A percentile compares a stretch with the other conserved stretches of the same genome.
phyloP scores from a whole-genome alignment of 2,797 vertebrate species.

The Molothrus ater region DNA sequence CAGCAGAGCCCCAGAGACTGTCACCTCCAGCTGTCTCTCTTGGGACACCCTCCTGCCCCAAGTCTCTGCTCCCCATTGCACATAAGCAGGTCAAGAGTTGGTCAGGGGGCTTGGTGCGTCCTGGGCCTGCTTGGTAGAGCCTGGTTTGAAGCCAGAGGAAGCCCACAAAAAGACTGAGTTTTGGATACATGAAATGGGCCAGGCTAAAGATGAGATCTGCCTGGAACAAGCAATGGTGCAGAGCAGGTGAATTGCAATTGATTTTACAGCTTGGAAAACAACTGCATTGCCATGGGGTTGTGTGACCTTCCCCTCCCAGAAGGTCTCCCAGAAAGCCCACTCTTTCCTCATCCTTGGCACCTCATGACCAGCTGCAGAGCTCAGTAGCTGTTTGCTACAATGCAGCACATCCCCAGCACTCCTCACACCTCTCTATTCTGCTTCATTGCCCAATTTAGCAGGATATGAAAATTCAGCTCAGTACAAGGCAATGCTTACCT shows the following conservation, averaged over 20 bases:
- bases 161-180: not conserved
- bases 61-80: not conserved
- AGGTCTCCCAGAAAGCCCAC: not conserved
- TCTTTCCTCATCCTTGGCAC: not conserved
- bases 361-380: not conserved
- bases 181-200: not conserved
- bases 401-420: not conserved
- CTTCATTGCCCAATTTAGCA: not conserved
- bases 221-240: not conserved
- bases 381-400: not conserved
- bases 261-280: not conserved
- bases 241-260: not conserved
- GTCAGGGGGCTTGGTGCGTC: fast-evolving
- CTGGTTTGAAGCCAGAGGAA: not conserved
- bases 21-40: not conserved
- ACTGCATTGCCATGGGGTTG: not conserved
- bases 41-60: not conserved
- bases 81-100: not conserved
- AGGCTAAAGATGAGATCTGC: not conserved
- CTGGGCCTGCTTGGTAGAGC: too few species aligned
- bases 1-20: not conserved
- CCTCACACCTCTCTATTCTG: not conserved
- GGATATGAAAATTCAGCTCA: not conserved
- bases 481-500: not conserved
- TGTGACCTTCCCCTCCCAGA: not conserved